A percentile compares a stretch with the other conserved stretches of the same genome.
These are phyloP conservation scores for Spilosoma lubricipeda DNA, from an alignment of 2,888 invertebrate genomes.

Conservation along the genomic window DNA sequence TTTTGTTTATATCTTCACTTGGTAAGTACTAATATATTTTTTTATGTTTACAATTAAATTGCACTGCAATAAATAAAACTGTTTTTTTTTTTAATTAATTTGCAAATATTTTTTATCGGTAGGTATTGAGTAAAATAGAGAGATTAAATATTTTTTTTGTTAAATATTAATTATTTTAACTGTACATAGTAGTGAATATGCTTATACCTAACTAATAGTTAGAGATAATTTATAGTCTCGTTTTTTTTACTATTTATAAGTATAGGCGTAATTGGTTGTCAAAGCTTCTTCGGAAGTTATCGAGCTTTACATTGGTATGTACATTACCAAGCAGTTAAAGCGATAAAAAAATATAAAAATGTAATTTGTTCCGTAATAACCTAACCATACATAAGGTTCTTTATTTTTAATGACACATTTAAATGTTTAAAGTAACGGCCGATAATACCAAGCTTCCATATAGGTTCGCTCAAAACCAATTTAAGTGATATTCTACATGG, in stretches of 20 bases:
- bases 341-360: background rate
- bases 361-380: background rate
- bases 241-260: background rate
- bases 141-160: too few relatives aligned
- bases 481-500: conserved; percentile 55
- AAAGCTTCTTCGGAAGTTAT: background rate
- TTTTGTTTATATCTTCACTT: conserved; percentile 68
- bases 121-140: too few relatives aligned
- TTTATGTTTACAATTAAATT: background rate
- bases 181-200: too few relatives aligned
- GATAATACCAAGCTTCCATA: background rate
- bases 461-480: conserved; percentile 4
- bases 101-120: too few relatives aligned
- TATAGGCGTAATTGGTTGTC: background rate
- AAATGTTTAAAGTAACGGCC: background rate
- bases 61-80: background rate
- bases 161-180: too few relatives aligned
- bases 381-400: background rate
- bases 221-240: background rate
- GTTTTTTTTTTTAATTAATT: too few relatives aligned
- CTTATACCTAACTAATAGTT: too few relatives aligned
- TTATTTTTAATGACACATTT: background rate
- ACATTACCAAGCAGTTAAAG: background rate
- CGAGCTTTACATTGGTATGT: background rate
- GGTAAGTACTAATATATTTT: conserved; percentile 66